Percentiles rank a stretch among this genome's conserved stretches.
These are phyloP conservation scores for Proterorhinus semilunaris DNA, from an alignment of 2,113 vertebrate genomes.

Conservation along the genomic window DNA sequence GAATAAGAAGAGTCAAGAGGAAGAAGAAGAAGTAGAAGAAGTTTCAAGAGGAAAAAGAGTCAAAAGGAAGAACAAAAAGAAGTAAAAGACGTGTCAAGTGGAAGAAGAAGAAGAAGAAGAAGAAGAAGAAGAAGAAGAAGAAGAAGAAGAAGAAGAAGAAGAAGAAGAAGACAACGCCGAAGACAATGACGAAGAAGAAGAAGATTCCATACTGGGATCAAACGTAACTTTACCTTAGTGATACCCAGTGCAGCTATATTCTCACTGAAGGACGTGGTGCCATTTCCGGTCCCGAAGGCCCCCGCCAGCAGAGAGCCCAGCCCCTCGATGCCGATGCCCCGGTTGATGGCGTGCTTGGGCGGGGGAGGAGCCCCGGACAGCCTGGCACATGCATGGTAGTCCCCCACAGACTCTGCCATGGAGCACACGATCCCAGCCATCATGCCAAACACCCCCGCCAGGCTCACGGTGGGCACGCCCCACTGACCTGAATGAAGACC, in stretches of 20 bases:
- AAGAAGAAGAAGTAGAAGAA: no score
- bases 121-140: no score
- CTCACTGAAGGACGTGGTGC: slow-evolving; percentile 92
- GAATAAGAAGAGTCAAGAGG: no score
- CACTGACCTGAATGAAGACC: slow-evolving; percentile 83
- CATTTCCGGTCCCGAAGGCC: slow-evolving; percentile 90
- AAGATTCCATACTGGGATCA: no score
- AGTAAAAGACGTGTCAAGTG: no score
- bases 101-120: no score
- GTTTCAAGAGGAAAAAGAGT: no score
- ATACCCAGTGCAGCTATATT: slow-evolving; percentile 91
- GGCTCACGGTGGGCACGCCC: slow-evolving; percentile 87
- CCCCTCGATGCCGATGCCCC: slow-evolving; percentile 90
- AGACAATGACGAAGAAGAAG: no score
- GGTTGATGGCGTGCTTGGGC: slow-evolving; percentile 85
- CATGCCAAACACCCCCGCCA: slow-evolving; percentile 89
- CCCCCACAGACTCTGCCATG: slow-evolving; percentile 92
- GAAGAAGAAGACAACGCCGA: no score
- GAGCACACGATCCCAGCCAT: slow-evolving; percentile 90
- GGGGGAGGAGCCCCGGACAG: slow-evolving; percentile 87
- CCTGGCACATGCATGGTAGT: slow-evolving; percentile 89
- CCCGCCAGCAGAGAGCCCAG: slow-evolving; percentile 88
- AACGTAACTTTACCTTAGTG: slow-evolving; percentile 79
- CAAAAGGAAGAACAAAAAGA: no score
- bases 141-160: no score